Evolutionary conservation across 2,797 vertebrate genomes (phyloP).

Genomic region (Hapalemur alaotrensis): DNA sequence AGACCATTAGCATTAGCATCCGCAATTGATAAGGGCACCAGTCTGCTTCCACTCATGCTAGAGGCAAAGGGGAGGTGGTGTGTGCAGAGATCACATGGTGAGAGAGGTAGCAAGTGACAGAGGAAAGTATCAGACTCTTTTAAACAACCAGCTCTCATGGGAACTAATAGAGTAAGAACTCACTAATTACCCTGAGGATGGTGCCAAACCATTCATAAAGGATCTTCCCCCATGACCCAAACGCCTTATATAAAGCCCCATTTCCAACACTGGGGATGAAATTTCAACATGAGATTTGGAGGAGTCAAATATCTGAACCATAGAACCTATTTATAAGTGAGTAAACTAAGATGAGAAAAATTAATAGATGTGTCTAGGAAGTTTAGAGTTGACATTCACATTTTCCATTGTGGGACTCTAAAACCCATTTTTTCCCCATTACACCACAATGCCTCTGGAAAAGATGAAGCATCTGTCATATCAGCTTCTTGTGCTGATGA

Average conservation of each 20-base stretch:
- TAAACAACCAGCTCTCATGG: not conserved
- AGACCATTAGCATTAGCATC: not conserved
- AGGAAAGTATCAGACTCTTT: not conserved
- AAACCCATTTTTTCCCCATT: not conserved
- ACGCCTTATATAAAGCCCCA: not conserved
- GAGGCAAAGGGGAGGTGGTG: not conserved
- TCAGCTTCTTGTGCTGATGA: not conserved
- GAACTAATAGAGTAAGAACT: not conserved
- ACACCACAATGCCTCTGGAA: rapidly evolving
- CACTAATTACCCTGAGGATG: not conserved
- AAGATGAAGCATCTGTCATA: not conserved
- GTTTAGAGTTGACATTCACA: not conserved
- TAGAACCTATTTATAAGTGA: not conserved
- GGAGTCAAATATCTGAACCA: not conserved
- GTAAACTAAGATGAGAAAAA: not conserved
- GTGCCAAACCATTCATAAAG: not conserved
- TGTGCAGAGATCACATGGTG: not conserved
- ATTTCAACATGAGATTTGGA: not conserved
- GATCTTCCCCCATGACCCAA: not conserved
- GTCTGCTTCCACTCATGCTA: not conserved
- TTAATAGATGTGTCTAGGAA: not conserved
- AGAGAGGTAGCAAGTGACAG: not conserved
- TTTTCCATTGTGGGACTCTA: not conserved
- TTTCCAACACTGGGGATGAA: not conserved
- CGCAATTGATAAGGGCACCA: not conserved